Base-by-base conservation (phyloP, 2,113 vertebrate genomes). In the Cololabis saira region DNA sequence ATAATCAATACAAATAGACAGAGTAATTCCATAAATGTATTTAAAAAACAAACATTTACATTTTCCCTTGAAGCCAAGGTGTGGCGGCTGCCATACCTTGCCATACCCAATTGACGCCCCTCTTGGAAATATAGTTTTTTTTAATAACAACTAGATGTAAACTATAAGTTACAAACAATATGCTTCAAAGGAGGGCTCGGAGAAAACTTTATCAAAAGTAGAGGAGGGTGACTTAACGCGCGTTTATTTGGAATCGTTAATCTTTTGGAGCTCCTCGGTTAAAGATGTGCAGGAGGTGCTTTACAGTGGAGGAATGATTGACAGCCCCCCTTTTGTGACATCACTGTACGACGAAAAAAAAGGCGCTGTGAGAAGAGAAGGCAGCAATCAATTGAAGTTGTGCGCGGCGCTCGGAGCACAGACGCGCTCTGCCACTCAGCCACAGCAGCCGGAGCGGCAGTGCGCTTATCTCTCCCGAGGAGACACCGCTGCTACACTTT, bases 321-420 rank as follows among this genome's bases (percentile, higher is more conserved):
- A 89, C 92, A 93, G 89, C 27, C 80, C 85, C 83, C 66, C 43
- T 47, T 11, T 37, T 53, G 91, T 94, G 93, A 93, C 93, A 93
- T 94, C 93, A 93, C 85, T 53, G 65, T 54, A 82, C 80, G 89
- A 92, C 92, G 6, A 37, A 89, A 91, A 93, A 93, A 86, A 88
- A 77, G 80, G 76, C 60, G 81, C 76, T 15, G 78, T 67, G 53
- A 72, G 72, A 90, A 85, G 78, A 71, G 78, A 84, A 82, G 78
- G 87, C 89, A 86, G 77, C 89, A 76, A 91, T 93, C 91, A 89
- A 87, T 82, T 59, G 74, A 80, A 86, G 71, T 81, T 73, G 81
- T 67, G 78, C 49, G 89, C 61, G 72, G 74, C 62, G 75, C 86
- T 78, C 78, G 59, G 56, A 60, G 54, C 76, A 82, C 81, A 81